phyloP scores from a whole-genome alignment of 2,888 invertebrate species.

The Seira ritae region DNA sequence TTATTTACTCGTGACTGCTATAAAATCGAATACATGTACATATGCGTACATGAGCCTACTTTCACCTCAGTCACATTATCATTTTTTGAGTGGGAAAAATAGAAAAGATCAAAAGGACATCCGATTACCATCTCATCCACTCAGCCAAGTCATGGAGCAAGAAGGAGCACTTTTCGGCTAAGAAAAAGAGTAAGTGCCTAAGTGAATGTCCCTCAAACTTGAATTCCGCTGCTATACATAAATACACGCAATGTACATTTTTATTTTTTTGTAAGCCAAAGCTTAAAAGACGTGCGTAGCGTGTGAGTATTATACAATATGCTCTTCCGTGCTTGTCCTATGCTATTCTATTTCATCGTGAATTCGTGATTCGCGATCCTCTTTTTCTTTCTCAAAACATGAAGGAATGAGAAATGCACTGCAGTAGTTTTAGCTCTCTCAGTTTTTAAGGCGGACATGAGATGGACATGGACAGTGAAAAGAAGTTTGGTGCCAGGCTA shows the following conservation, averaged over 20 bases:
- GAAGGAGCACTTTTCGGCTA: background rate
- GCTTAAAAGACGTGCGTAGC: conserved; percentile 22
- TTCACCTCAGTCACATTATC: conserved; percentile 61
- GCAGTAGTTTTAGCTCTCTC: background rate
- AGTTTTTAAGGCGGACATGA: background rate
- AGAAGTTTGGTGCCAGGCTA: too few species aligned
- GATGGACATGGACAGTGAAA: background rate
- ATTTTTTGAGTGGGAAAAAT: conserved; percentile 54
- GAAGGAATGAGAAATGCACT: too few species aligned
- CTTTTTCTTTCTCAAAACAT: too few species aligned
- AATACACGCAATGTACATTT: too few species aligned
- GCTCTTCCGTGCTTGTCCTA: conserved; percentile 20
- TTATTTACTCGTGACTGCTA: too few species aligned
- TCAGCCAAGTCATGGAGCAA: conserved; percentile 49
- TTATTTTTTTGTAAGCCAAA: conserved; percentile 25
- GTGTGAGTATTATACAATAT: too few species aligned
- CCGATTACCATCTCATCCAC: conserved; percentile 66
- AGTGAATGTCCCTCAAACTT: conserved; percentile 2
- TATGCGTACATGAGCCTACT: conserved; percentile 42
- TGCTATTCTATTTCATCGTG: background rate
- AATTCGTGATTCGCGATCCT: background rate
- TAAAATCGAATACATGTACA: too few species aligned
- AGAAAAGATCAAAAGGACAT: conserved; percentile 64
- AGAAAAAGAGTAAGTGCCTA: background rate
- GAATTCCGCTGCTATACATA: too few species aligned